Conservation (phyloP, 64 coral and sea anemone genomes). For the Anthopleura sola region DNA sequence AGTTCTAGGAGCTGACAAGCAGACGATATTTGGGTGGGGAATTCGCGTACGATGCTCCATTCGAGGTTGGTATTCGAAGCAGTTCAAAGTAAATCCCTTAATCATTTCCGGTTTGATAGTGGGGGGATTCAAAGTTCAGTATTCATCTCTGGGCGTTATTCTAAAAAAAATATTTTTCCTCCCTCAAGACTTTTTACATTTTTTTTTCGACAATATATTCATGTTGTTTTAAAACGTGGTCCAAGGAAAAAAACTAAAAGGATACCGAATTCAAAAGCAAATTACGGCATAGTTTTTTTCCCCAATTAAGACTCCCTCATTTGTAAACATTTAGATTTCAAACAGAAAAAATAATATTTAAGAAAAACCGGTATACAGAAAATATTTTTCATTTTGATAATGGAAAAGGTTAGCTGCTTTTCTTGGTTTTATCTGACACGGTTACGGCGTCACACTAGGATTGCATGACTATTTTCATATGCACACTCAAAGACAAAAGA, state of each 20-base stretch:
- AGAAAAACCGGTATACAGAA: neutral
- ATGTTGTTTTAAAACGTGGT: neutral
- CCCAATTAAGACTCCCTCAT: neutral
- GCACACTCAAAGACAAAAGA: neutral
- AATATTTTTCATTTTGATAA: neutral
- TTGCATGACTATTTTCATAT: neutral
- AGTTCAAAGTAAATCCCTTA: neutral
- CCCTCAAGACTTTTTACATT: neutral
- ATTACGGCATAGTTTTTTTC: neutral
- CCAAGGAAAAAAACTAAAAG: neutral
- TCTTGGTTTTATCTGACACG: neutral
- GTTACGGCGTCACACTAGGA: neutral
- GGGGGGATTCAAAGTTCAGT: neutral
- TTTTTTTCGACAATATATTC: neutral
- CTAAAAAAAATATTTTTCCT: neutral
- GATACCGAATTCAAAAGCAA: neutral
- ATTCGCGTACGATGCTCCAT: neutral
- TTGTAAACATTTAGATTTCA: neutral
- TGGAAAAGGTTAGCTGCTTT: neutral
- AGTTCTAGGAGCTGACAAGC: neutral
- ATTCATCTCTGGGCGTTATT: neutral
- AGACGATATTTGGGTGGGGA: neutral
- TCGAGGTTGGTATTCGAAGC: constrained; percentile 11
- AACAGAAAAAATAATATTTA: no score
- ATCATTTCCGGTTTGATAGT: constrained; percentile 10